A percentile compares a stretch with the other conserved stretches of the same genome.
Evolutionary conservation across 2,113 vertebrate genomes (phyloP).

Genomic region (Cinclus mexicanus): DNA sequence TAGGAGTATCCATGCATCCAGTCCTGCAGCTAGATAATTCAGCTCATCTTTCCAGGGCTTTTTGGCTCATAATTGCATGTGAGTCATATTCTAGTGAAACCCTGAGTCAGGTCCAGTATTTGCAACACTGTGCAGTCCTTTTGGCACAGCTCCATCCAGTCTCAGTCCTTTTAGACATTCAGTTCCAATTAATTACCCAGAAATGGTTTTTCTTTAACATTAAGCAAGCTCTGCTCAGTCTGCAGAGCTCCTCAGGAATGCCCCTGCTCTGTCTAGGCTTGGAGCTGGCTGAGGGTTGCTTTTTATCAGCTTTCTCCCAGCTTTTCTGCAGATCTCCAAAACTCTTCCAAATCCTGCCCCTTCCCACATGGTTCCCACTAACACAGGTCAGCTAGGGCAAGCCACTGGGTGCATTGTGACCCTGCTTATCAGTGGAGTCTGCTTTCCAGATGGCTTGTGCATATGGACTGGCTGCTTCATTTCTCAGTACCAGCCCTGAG

Average conservation of each 20-base stretch:
- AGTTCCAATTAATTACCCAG: slow-evolving; percentile 49
- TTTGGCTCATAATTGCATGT: slow-evolving; percentile 19
- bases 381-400: background rate
- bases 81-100: slow-evolving; percentile 47
- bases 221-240: slow-evolving; percentile 39
- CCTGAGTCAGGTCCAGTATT: slow-evolving; percentile 56
- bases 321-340: slow-evolving; percentile 21
- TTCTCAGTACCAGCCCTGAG: background rate
- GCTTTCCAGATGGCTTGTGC: background rate
- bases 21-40: background rate
- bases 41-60: slow-evolving; percentile 10
- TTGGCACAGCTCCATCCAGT: slow-evolving; percentile 31
- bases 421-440: slow-evolving; percentile 14
- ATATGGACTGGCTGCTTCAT: background rate
- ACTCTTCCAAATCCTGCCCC: slow-evolving; percentile 22
- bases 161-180: slow-evolving; percentile 30
- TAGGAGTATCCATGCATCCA: background rate
- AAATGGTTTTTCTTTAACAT: slow-evolving; percentile 37
- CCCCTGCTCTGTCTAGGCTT: slow-evolving; percentile 1
- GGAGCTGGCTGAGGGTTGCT: slow-evolving; percentile 8
- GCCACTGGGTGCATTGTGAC: background rate
- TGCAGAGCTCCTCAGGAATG: slow-evolving; percentile 29
- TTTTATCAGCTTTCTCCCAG: slow-evolving; percentile 30
- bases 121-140: slow-evolving; percentile 50
- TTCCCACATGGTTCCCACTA: slow-evolving; percentile 27